phyloP scores from a whole-genome alignment of 2,113 vertebrate genomes.

The Rhabdornis inornatus region DNA sequence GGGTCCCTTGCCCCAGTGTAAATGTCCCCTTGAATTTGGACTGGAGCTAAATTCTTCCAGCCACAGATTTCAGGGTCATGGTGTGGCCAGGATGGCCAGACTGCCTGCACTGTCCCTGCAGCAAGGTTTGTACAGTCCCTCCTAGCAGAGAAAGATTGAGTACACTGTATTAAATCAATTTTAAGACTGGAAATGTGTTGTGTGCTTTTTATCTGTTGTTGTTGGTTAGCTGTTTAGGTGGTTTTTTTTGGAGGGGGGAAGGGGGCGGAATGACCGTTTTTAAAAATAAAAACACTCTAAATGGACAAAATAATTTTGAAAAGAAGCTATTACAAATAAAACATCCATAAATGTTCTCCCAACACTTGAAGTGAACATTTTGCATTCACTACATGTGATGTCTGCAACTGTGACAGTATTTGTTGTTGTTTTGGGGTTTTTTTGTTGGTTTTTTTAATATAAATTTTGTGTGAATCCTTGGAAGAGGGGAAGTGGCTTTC shows the following conservation, averaged over 20 bases:
- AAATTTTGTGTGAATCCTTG: background rate
- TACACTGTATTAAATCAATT: background rate
- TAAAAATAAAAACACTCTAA: background rate
- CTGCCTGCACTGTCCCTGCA: background rate
- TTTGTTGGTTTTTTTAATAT: background rate
- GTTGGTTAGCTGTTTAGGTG: background rate
- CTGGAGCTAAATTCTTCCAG: background rate
- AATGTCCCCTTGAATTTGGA: background rate
- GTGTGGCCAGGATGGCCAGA: too few relatives aligned
- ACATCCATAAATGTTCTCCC: background rate
- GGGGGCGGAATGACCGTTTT: rapidly evolving
- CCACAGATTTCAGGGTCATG: background rate
- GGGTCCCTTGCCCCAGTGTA: background rate
- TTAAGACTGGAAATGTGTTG: background rate
- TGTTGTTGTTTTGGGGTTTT: rapidly evolving
- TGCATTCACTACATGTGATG: background rate
- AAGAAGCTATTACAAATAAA: background rate
- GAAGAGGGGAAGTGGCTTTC: background rate
- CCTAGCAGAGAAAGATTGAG: rapidly evolving
- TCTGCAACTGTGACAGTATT: background rate
- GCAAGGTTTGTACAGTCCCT: background rate
- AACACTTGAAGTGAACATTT: background rate
- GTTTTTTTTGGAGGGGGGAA: rapidly evolving
- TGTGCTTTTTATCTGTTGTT: rapidly evolving
- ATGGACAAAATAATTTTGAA: background rate